Evolutionary conservation across 2,113 vertebrate genomes (phyloP).

Genomic region (Sinosuthora webbiana): DNA sequence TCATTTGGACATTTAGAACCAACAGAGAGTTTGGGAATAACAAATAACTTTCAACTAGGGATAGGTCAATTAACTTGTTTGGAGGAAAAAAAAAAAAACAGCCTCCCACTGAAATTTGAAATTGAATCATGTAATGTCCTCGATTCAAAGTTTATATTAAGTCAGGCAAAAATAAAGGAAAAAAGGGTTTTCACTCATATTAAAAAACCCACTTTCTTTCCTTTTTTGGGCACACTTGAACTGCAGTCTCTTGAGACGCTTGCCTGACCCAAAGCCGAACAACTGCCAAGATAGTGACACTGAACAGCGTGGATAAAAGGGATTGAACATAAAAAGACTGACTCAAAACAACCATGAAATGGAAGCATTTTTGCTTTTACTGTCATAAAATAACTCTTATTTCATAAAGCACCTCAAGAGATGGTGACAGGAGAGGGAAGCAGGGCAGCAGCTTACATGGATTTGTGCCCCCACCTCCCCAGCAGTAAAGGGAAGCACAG

Average conservation of each 20-base stretch:
- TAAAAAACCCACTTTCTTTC: not conserved
- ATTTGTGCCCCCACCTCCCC: not conserved
- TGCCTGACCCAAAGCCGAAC: conserved; percentile 31
- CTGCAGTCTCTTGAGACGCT: not conserved
- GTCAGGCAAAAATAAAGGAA: not conserved
- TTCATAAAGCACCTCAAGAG: conserved; percentile 23
- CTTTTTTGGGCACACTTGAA: not conserved
- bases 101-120: not conserved
- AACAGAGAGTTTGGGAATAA: not conserved
- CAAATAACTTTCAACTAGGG: not conserved
- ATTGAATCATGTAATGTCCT: not conserved
- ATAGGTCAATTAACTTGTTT: not conserved
- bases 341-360: conserved; percentile 59
- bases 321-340: conserved; percentile 52
- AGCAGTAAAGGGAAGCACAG: not conserved
- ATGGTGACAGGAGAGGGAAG: not conserved
- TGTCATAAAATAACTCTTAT: conserved; percentile 31
- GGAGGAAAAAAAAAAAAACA: not conserved
- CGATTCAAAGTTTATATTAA: not conserved
- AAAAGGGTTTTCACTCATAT: not conserved
- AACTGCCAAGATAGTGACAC: conserved; percentile 59
- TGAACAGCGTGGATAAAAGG: conserved; percentile 46
- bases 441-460: not conserved
- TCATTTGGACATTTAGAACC: not conserved
- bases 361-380: conserved; percentile 43